Base-by-base conservation (phyloP, 2,797 vertebrate genomes). In the Lemur catta region DNA sequence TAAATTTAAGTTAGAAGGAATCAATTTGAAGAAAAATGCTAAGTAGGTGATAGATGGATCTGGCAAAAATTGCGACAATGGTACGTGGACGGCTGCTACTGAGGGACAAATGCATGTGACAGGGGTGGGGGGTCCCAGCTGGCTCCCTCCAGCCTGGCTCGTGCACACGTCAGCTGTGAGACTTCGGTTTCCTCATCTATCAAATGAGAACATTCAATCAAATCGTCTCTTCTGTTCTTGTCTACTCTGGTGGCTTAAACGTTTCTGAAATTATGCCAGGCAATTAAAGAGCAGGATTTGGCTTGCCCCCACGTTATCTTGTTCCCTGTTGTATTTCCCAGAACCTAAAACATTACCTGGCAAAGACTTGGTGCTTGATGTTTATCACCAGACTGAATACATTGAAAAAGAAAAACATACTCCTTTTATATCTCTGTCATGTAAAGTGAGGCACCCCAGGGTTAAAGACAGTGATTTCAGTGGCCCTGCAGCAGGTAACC, bases 211-310 rank as follows among this genome's bases (percentile, higher is more conserved):
- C 2, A 30, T 61, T 88, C 65, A 74, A 48, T 28, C 75, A 72
- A 48, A 69, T 86, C 33, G 72, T 30, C 33, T 33, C 30, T 50
- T 72, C 20, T 30, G 57, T 22, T 57, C 59, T 55, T 78, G 84
- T 38, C 92, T 41, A 93, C 78, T 63, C 43, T 74, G 35, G 33
- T 71, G 52, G 72, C 35, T 95, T 78, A 57, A 84, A 69, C 43
- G n/a, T 71, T 90, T 81, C 72, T 79, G 63, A 92, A 94, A 93
- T 81, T 43, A 91, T 35, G 33, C 24, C 43, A 78, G 57, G 30
- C 48, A 85, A 57, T 74, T 67, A 52, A 85, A 59, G 10, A 61
- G 74, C 12, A 88, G 18, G 65, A 61, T 48, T n/a, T 79, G 74
- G 72, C 79, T 91, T 46, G 24, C 38, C 10, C 18, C n/a, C 59